These are phyloP conservation scores for Potorous gilbertii DNA, from an alignment of 2,797 vertebrate species.

Conservation along the genomic window DNA sequence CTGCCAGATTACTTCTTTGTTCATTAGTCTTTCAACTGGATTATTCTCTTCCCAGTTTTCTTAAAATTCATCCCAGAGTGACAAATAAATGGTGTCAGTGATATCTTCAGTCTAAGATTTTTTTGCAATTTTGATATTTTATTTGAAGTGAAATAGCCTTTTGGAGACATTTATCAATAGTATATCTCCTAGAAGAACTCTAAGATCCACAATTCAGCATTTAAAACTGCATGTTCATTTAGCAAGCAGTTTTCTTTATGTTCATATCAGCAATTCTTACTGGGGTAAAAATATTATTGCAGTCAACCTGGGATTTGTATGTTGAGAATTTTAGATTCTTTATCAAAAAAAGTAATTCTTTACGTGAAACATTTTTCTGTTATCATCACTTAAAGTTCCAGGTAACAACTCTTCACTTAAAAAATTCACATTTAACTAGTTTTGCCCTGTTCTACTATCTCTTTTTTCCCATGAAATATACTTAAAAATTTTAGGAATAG, in stretches of 20 bases:
- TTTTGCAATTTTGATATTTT: conserved; percentile 41
- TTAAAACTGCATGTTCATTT: conserved; percentile 27
- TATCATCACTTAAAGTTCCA: neutral
- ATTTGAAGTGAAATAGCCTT: conserved; percentile 21
- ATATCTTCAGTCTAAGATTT: conserved; percentile 53
- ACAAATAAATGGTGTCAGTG: conserved; percentile 68
- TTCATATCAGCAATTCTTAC: neutral
- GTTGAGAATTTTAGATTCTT: neutral
- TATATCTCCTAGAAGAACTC: neutral
- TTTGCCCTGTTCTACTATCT: neutral
- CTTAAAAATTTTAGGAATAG: neutral
- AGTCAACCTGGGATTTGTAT: neutral
- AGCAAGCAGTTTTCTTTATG: neutral
- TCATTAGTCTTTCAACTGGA: conserved; percentile 60
- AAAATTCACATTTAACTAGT: neutral
- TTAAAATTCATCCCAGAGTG: conserved; percentile 67
- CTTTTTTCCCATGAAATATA: neutral
- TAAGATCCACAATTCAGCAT: neutral
- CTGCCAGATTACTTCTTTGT: conserved; percentile 50
- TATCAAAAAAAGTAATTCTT: no score
- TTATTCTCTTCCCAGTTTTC: conserved; percentile 50
- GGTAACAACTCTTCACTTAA: neutral
- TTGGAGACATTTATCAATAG: conserved; percentile 12
- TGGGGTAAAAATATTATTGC: neutral
- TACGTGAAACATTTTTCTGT: no score